These are phyloP conservation scores for Pyralis farinalis DNA, from an alignment of 2,888 invertebrate genomes.

Conservation along the genomic window DNA sequence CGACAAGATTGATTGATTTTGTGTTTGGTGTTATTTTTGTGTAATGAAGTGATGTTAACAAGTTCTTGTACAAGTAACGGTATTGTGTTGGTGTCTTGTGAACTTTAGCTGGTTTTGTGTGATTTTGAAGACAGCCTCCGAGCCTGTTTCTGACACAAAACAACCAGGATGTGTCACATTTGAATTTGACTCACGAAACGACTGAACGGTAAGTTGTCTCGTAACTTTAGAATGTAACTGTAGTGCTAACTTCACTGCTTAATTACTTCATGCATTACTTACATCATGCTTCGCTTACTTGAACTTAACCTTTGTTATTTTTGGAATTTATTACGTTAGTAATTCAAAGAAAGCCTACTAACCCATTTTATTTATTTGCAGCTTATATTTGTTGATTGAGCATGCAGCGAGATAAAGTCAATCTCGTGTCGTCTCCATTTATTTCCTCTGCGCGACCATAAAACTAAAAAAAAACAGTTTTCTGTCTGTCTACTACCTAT, in stretches of 20 bases:
- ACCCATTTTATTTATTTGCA: too few relatives aligned
- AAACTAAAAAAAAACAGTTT: too few relatives aligned
- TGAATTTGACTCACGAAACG: constrained; percentile 28
- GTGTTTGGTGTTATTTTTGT: constrained; percentile 22
- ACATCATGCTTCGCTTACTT: background rate
- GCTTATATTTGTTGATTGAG: too few relatives aligned
- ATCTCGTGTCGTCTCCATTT: too few relatives aligned
- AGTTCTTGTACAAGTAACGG: constrained; percentile 53
- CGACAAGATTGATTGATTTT: constrained; percentile 19
- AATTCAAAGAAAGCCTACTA: constrained; percentile 1
- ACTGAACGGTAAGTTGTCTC: constrained; percentile 24
- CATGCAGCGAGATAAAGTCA: too few relatives aligned
- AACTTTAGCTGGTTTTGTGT: constrained; percentile 43
- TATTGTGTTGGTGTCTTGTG: constrained; percentile 49
- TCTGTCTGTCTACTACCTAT: background rate
- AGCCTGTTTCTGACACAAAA: constrained; percentile 48
- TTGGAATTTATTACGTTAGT: background rate
- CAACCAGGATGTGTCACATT: constrained; percentile 53
- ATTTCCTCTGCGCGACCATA: too few relatives aligned
- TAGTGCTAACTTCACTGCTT: background rate
- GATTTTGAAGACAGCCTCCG: constrained; percentile 56
- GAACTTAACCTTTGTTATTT: constrained; percentile 1
- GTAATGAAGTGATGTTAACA: constrained; percentile 34
- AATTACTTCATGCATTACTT: background rate
- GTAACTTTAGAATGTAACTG: constrained; percentile 3